phyloP scores from a whole-genome alignment of 2,797 vertebrate species.

The Syngnathus acus region DNA sequence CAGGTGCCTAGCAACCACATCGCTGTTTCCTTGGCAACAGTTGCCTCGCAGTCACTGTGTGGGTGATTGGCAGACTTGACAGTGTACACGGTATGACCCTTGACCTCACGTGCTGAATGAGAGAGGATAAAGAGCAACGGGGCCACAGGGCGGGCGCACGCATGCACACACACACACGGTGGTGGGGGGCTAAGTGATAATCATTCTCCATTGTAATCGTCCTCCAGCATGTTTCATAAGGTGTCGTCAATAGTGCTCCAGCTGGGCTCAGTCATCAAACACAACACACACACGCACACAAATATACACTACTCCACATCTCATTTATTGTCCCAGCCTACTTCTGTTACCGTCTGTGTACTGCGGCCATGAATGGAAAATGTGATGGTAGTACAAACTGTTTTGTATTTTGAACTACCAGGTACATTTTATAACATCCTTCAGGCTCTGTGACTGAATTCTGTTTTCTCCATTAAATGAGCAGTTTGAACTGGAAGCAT shows the following conservation, averaged over 20 bases:
- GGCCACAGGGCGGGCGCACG: slow-evolving; percentile 44
- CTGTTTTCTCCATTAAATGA: background rate
- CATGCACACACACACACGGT: slow-evolving; percentile 3
- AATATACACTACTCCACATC: slow-evolving; percentile 51
- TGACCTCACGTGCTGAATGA: slow-evolving; percentile 71
- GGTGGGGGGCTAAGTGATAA: slow-evolving; percentile 61
- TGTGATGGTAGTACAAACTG: background rate
- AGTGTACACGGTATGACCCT: slow-evolving; percentile 69
- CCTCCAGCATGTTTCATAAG: slow-evolving; percentile 62
- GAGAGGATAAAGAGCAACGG: slow-evolving; percentile 45
- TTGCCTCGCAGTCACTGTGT: slow-evolving; percentile 71
- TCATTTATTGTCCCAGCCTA: slow-evolving; percentile 61
- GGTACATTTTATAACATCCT: background rate
- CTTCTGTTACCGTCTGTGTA: slow-evolving; percentile 49
- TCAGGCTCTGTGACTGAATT: background rate
- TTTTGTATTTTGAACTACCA: background rate
- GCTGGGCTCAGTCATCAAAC: slow-evolving; percentile 63
- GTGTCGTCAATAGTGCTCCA: slow-evolving; percentile 62
- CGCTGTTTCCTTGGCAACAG: slow-evolving; percentile 77
- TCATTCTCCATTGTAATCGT: slow-evolving; percentile 69
- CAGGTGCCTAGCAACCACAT: slow-evolving; percentile 76
- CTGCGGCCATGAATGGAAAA: slow-evolving; percentile 41
- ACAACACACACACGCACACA: slow-evolving; percentile 55
- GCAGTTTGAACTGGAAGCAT: background rate
- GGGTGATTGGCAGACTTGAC: slow-evolving; percentile 75